phyloP scores from a whole-genome alignment of 2,113 vertebrate species.

The Tachysurus vachellii region DNA sequence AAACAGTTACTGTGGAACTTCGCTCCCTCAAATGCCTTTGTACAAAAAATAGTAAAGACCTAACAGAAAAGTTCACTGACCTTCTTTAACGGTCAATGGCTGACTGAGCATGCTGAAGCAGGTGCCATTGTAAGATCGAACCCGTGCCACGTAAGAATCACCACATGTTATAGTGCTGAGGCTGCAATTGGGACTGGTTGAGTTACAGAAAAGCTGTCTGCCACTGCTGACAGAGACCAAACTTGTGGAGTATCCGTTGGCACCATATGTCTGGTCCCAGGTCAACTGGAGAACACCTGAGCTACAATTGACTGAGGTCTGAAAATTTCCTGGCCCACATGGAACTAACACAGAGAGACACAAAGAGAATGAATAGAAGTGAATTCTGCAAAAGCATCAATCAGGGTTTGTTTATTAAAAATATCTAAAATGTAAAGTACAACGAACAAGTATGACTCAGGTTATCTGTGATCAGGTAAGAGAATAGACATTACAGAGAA shows the following conservation, averaged over 20 bases:
- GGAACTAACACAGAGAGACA: slow-evolving; percentile 61
- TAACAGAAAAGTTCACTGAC: slow-evolving; percentile 54
- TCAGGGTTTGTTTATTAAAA: background rate
- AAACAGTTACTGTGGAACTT: background rate
- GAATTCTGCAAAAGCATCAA: background rate
- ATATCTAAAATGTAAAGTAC: background rate
- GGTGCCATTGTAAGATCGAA: slow-evolving; percentile 61
- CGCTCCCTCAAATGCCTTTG: background rate
- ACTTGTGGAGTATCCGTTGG: slow-evolving; percentile 54
- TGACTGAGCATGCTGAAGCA: slow-evolving; percentile 64
- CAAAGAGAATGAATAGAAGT: background rate
- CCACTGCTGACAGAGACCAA: slow-evolving; percentile 44
- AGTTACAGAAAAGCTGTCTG: slow-evolving; percentile 45
- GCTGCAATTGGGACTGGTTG: slow-evolving; percentile 48
- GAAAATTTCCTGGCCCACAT: slow-evolving; percentile 66
- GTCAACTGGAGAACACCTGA: slow-evolving; percentile 57
- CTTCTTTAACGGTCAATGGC: slow-evolving; percentile 53
- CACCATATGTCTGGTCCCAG: slow-evolving; percentile 54
- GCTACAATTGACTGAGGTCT: slow-evolving; percentile 56
- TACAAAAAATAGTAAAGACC: background rate
- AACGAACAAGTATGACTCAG: background rate
- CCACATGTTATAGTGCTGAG: slow-evolving; percentile 62
- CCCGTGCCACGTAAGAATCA: slow-evolving; percentile 55
- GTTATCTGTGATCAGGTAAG: background rate
- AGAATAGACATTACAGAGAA: background rate